Percentiles rank a stretch among this genome's conserved stretches.
These are phyloP conservation scores for Nyctibius bracteatus DNA, from an alignment of 2,113 vertebrate genomes.

Conservation along the genomic window DNA sequence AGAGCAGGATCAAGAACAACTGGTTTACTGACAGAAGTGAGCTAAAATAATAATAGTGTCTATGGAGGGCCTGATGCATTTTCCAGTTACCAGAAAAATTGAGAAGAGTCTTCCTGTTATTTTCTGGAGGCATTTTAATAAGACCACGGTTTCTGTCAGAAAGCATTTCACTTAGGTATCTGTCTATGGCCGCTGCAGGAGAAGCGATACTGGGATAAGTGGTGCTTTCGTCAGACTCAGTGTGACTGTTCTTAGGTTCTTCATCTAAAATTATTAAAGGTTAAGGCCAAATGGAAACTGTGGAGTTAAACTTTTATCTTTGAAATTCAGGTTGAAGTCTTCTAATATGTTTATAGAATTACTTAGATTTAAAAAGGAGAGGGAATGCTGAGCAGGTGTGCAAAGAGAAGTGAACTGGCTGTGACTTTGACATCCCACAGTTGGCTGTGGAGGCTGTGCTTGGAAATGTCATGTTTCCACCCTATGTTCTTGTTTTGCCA, in stretches of 20 bases:
- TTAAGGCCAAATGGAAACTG: not conserved
- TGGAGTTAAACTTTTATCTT: not conserved
- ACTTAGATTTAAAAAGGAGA: not conserved
- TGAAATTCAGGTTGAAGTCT: not conserved
- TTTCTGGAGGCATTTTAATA: not conserved
- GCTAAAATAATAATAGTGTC: not conserved
- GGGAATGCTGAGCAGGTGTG: not conserved
- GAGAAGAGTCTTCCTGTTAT: not conserved
- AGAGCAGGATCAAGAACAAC: not conserved
- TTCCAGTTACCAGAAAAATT: not conserved
- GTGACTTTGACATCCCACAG: not conserved
- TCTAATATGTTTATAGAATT: not conserved
- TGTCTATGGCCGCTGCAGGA: not conserved
- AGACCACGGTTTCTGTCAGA: not conserved
- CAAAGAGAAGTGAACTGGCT: not conserved
- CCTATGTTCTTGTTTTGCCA: not conserved
- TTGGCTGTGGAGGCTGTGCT: not conserved
- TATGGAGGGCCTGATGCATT: not conserved
- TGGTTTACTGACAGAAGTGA: not conserved
- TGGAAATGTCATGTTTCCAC: not conserved
- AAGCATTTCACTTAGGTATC: not conserved
- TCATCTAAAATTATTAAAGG: not conserved
- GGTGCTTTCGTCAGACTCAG: not conserved
- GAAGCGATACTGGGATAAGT: not conserved
- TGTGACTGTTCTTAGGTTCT: not conserved